Base-by-base conservation (phyloP, 2,113 vertebrate genomes). In the Siphamia tubifer region DNA sequence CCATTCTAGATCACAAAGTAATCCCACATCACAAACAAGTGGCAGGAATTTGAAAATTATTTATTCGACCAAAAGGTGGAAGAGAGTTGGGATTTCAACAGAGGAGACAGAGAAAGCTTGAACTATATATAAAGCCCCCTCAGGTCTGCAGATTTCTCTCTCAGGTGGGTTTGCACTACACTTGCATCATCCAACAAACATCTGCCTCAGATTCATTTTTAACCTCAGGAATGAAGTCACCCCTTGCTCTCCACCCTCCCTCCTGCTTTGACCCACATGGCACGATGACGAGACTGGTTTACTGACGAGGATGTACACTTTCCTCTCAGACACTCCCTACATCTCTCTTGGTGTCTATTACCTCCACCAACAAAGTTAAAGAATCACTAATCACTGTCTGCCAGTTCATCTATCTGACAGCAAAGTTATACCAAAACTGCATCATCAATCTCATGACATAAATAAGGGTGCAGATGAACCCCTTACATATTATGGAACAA, bases 21-120 rank as follows among this genome's bases (percentile, higher is more conserved):
- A 81, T 74, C 77, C 49, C 40, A 77, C 74, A 72, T 51, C 74
- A 58, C 51, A 30, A 58, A 77, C 43, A 24, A 3, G 10, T 27
- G 0, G 32, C 34, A 36, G 24, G 53, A 49, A 67, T 58, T 32
- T 21, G 25, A 9, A 2, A 31, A 34, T 63, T 58, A 77, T 70
- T 73, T 69, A 74, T 67, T 70, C 30, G 60, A 24, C 25, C 45
- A 36, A 32, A 21, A 2, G 24, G n/a, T n/a, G n/a, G 20, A 42
- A 43, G n/a, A 49, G 42, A 52, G 27, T 2, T 68, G 45, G 28
- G 74, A 68, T 71, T 77, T 68, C 30, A 74, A 2, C 35, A n/a
- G 61, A 55, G 52, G 47, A 44, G 39, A 39, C 31, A 3, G 28
- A n/a, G 8, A 8, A 19, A 66, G 19, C 0, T 13, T 25, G 28